These are phyloP conservation scores for Excalfactoria chinensis DNA, from an alignment of 2,113 vertebrate species.

Conservation along the genomic window DNA sequence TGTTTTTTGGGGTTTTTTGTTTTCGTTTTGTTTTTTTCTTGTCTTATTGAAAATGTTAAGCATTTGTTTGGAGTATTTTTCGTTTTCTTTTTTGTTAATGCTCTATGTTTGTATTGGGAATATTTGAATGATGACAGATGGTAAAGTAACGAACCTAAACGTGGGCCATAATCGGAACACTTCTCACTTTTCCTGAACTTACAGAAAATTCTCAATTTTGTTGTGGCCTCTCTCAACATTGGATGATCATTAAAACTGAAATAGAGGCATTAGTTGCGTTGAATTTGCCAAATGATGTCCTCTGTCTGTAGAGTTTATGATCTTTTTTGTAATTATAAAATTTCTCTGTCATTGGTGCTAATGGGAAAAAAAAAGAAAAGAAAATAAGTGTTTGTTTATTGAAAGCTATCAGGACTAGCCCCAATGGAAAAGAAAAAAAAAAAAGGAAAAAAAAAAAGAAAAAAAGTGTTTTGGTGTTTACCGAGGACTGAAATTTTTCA, in stretches of 20 bases:
- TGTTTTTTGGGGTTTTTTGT: conserved; percentile 82
- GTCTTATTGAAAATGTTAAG: conserved; percentile 93
- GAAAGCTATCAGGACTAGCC: conserved; percentile 77
- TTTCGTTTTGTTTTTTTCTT: conserved; percentile 80
- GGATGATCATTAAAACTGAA: conserved; percentile 69
- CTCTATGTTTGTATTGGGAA: conserved; percentile 87
- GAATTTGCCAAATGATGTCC: conserved; percentile 78
- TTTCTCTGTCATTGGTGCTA: conserved; percentile 85
- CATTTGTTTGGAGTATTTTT: conserved; percentile 80
- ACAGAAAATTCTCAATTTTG: conserved; percentile 70
- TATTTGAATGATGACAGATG: conserved; percentile 81
- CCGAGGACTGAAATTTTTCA: conserved; percentile 78
- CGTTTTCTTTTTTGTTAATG: conserved; percentile 86
- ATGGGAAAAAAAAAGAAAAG: conserved; percentile 52
- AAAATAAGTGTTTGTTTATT: conserved; percentile 78
- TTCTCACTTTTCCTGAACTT: conserved; percentile 72
- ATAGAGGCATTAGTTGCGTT: conserved; percentile 73
- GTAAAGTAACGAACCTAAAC: conserved; percentile 74
- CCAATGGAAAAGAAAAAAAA: conserved; percentile 72
- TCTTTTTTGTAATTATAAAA: conserved; percentile 76
- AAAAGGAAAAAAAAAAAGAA: not conserved
- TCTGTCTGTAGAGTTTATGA: conserved; percentile 76
- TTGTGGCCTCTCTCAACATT: conserved; percentile 72
- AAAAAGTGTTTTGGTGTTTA: conserved; percentile 78
- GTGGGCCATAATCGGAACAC: conserved; percentile 72